Evolutionary conservation across 2,888 invertebrate species (phyloP), one percentile per base, ranked within the genome.

Genomic region (Bhutanitis thaidina): DNA sequence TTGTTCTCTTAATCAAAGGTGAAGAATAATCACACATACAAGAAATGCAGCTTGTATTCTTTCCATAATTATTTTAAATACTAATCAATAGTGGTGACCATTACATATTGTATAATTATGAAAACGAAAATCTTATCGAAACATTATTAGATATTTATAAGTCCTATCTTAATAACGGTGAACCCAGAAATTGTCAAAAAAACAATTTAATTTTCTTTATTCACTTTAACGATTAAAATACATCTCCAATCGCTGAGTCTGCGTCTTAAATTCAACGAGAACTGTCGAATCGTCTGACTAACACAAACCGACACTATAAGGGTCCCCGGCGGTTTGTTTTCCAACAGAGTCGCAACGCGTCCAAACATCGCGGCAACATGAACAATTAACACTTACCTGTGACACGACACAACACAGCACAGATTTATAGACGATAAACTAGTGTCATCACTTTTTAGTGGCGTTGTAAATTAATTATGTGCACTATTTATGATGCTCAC

Each of bases 341-440:
- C 67, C 68, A 65, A 12, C 12, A 12, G 34, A 34, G 12, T 13
- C 12, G 34, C 73, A 68, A 69, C 60, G 69, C 72, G 71, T 56
- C 66, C 61, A 85, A 86, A 88, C 80, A 80, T 58, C 64, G 75
- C 80, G 77, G 76, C 78, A 69, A 73, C 76, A 74, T 74, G 74
- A 80, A 69, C 84, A 88, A 88, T 88, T 87, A 88, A 80, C 88
- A 88, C 89, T 88, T 84, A 89, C 89, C 89, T 87, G 87, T 68
- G 81, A 88, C 83, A 80, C 77, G 81, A 78, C 86, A 84, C 85
- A 77, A 78, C 83, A 85, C 85, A 76, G 74, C 79, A 82, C 84
- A 82, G 84, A 81, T 88, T 86, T 85, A 87, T 82, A 74, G 88
- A 81, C 83, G 80, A 86, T 86, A 84, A 87, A 86, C 84, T 79